phyloP scores from a whole-genome alignment of 1,140 invertebrate species.

The Apis laboriosa region DNA sequence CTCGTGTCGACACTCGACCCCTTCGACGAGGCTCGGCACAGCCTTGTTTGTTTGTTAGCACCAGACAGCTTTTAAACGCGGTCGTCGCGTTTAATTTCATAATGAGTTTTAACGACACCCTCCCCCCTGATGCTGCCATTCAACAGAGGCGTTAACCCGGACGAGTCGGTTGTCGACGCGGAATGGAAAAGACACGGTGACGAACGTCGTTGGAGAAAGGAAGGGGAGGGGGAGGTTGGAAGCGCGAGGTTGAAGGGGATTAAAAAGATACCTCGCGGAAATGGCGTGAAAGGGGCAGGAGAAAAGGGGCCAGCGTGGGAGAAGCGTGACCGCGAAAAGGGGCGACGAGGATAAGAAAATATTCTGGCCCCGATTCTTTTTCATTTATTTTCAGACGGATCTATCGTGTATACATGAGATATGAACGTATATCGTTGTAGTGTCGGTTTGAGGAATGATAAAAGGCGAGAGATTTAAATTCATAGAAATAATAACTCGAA shows the following conservation, averaged over 20 bases:
- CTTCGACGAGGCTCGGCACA: conserved; percentile 29
- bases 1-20: conserved; percentile 16
- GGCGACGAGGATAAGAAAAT: background rate
- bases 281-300: background rate
- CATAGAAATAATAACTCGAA: too few relatives aligned
- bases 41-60: conserved; percentile 51
- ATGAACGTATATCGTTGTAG: too few relatives aligned
- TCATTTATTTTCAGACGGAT: too few relatives aligned
- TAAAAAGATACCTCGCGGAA: conserved; percentile 12
- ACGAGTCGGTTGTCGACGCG: conserved; percentile 26
- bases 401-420: too few relatives aligned
- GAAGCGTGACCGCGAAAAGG: background rate
- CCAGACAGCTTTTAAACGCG: conserved; percentile 56
- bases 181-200: background rate
- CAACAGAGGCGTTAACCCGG: conserved; percentile 31
- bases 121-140: conserved; percentile 18
- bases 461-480: too few relatives aligned
- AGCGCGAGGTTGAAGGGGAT: background rate
- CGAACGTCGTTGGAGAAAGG: background rate
- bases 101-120: conserved; percentile 57
- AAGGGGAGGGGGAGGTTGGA: background rate
- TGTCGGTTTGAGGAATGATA: too few relatives aligned
- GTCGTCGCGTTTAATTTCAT: conserved; percentile 59
- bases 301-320: too few relatives aligned
- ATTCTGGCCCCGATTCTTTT: background rate